A percentile compares a stretch with the other conserved stretches of the same genome.
Conservation (phyloP, 2,888 invertebrate species). For the Parascotia fuliginaria region DNA sequence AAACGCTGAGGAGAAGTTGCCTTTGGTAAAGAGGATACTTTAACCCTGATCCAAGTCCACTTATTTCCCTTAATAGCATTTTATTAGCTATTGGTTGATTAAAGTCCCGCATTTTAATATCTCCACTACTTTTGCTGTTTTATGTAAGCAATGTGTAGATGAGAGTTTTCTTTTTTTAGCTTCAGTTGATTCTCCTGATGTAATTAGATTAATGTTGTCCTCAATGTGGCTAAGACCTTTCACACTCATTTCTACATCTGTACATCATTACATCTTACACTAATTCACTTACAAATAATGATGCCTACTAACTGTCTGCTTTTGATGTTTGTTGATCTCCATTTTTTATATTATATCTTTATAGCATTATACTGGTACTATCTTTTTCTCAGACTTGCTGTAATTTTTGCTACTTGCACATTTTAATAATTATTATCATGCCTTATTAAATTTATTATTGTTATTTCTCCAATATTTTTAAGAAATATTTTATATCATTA, state of each 20-base stretch:
- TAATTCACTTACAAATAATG: slow-evolving; percentile 13
- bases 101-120: slow-evolving; percentile 37
- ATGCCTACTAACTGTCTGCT: background rate
- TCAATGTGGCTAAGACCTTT: slow-evolving; percentile 33
- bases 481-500: too few species aligned
- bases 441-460: too few species aligned
- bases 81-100: slow-evolving; percentile 45
- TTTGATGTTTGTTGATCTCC: too few species aligned
- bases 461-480: too few species aligned
- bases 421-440: too few species aligned
- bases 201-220: slow-evolving; percentile 39
- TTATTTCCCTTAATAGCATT: slow-evolving; percentile 52
- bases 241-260: slow-evolving; percentile 24
- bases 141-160: slow-evolving; percentile 40
- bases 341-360: too few species aligned
- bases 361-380: too few species aligned
- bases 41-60: slow-evolving; percentile 75
- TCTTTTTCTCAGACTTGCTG: too few species aligned
- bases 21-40: slow-evolving; percentile 91
- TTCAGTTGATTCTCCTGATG: slow-evolving; percentile 31
- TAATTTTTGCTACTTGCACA: too few species aligned
- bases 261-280: slow-evolving; percentile 16
- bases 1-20: slow-evolving; percentile 95
- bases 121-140: slow-evolving; percentile 37
- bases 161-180: slow-evolving; percentile 37